Evolutionary conservation across 2,113 vertebrate species (phyloP), one percentile per base, ranked within the genome.

Genomic region (Bothrops jararaca): DNA sequence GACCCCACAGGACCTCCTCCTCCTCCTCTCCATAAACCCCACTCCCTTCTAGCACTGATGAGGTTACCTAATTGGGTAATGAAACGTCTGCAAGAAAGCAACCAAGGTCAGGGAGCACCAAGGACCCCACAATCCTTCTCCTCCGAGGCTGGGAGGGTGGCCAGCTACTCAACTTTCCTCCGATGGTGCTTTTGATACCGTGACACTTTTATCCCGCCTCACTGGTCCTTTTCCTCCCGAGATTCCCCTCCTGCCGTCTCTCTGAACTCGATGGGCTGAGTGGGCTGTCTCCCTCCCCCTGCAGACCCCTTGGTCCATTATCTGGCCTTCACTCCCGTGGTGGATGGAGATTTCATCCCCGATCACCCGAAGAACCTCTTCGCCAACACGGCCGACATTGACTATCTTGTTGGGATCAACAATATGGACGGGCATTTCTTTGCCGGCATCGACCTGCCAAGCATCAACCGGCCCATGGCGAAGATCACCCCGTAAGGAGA

Each of bases 361-460:
- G 98, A 98, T 2, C 15, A 95, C 0, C 99, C 99, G 1, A 22
- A 95, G 45, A 98, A 98, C 0, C 97, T 99, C 85, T 99, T 98
- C 64, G 94, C 94, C 94, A 99, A 99, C 0, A 58, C 98, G 0
- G 99, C 98, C 0, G 97, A 98, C 42, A 95, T 99, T 0, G 99
- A 99, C 96, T 99, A 98, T 96, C 60, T 99, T 0, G 98, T 94
- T 0, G 99, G 99, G 54, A 91, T 97, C 95, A 99, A 99, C 1
- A 8, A 99, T 97, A 99, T 99, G 98, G 99, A 99, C 0, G 98
- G 98, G 10, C 98, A 99, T 94, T 0, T 99, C 8, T 99, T 99
- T 34, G 97, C 98, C 0, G 95, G 92, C 0, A 0, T 98, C 0
- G 99, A 99, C 53, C 0, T 99, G 18, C 98, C 98, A 0, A 97